Evolutionary conservation across 2,113 vertebrate species (phyloP), one percentile per base, ranked within the genome.

Genomic region (Osmerus eperlanus): DNA sequence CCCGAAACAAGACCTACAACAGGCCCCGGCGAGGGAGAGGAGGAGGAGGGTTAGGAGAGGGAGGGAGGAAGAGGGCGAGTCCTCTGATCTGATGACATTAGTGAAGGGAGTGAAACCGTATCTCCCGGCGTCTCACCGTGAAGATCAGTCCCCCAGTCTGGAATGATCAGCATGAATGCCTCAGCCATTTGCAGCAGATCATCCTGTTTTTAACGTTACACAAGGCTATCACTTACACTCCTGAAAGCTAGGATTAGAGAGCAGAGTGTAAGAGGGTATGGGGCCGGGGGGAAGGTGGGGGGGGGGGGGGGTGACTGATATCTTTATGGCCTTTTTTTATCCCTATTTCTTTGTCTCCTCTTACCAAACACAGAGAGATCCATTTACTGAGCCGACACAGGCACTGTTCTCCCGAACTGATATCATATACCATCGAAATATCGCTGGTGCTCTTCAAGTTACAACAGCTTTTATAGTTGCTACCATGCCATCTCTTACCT

Each of bases 161-260:
- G 85, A 90, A 89, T 88, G 80, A 14, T 28, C 69, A 19, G 71
- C 83, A 70, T 87, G 85, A 87, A 87, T 77, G 79, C 82, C 80
- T 88, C 68, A 78, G 79, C 79, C 84, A 78, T 70, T 89, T 85
- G 79, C 79, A 83, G 89, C 86, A 81, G 88, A 90, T 87, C 80
- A 77, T 80, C 76, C 81, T 77, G 72, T 79, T 81, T 85, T 88
- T 79, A 89, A 83, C 81, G 84, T 78, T 88, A 83, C 83, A 86
- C 87, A 87, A 83, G 85, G 85, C 81, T 92, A 91, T 91, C 87
- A 0, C 71, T 90, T 90, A 88, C 89, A 80, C 77, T 84, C 83
- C 85, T 83, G 77, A 87, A 86, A 88, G 86, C 85, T 77, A 83
- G 88, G 90, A 89, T 90, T 89, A 89, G 80, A 87, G 78, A 51